Base-by-base conservation (phyloP, 2,113 vertebrate genomes). In the mouse (Mus musculus) region DNA sequence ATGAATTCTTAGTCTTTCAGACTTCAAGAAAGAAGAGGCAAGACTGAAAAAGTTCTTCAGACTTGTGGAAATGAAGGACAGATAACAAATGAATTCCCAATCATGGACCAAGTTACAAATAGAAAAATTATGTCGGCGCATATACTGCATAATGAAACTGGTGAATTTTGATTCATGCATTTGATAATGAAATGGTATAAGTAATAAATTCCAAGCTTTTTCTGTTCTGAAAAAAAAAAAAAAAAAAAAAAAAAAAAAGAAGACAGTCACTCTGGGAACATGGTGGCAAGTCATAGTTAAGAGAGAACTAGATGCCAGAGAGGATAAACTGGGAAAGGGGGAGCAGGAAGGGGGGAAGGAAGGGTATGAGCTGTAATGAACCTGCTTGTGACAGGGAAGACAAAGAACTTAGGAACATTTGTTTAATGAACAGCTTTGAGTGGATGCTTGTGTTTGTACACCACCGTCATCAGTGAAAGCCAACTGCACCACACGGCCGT, bases 321-420 rank as follows among this genome's bases (percentile, higher is more conserved):
- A 81, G 2, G 9, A 46, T 56, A 12, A 77, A 52, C 8, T 46
- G 14, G 56, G 2, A 28, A 39, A 0, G 5, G 1, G 5, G 8
- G 28, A 59, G 52, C 73, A 54, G 87, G 22, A 73, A 42, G 69
- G 16, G 24, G 24, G 2, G 69, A 54, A 39, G 33, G 7, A 24
- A 77, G 28, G 63, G 2, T 36, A 24, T 6, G 54, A 20, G 13
- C 20, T 24, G 22, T 13, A 7, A 30, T 7, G 36, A 22, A 73
- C 24, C 67, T 36, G 59, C 13, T 76, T 33, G 75, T 33, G 52
- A 61, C 2, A n/a, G 12, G 33, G 33, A 86, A 52, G 17, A 88
- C 56, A 75, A 33, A 46, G 52, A 89, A 33, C 71, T 88, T 52
- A n/a, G 39, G 14, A 88, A 90, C 49, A 75, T 30, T 72, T 49